Percentiles rank a stretch among this genome's conserved stretches.
These are phyloP conservation scores for Tiliacea citrago DNA, from an alignment of 2,888 invertebrate genomes.

Conservation along the genomic window DNA sequence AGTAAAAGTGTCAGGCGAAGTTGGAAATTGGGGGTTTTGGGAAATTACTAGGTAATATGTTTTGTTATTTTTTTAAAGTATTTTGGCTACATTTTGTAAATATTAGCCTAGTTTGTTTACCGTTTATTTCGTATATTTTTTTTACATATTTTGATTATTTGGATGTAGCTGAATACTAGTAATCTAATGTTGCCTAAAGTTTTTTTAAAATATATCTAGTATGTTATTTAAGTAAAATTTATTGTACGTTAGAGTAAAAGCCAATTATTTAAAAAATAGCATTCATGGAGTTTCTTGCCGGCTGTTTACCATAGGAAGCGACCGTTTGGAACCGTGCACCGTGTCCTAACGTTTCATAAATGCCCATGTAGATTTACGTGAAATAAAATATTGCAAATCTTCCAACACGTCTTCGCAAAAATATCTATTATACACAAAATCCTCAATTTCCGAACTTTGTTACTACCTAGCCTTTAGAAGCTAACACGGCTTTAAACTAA, in stretches of 20 bases:
- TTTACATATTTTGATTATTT: background rate
- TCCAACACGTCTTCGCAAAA: background rate
- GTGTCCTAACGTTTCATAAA: background rate
- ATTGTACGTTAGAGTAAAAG: background rate
- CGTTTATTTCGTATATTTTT: background rate
- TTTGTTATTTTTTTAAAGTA: background rate
- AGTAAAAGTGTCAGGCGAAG: slow-evolving; percentile 24
- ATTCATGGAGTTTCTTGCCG: background rate
- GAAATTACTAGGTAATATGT: slow-evolving; percentile 16
- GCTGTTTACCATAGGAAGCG: background rate
- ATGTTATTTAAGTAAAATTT: slow-evolving; percentile 25
- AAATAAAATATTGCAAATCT: background rate
- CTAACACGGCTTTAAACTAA: slow-evolving; percentile 53
- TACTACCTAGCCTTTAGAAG: slow-evolving; percentile 52
- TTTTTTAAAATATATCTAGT: background rate
- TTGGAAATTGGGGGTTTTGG: slow-evolving; percentile 25
- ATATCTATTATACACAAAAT: slow-evolving; percentile 28
- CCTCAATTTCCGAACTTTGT: slow-evolving; percentile 4
- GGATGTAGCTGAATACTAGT: background rate
- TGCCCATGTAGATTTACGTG: background rate
- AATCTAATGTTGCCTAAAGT: background rate
- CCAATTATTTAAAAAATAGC: background rate
- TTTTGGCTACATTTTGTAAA: background rate
- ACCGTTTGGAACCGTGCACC: background rate
- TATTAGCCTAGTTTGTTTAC: slow-evolving; percentile 1